phyloP scores from a whole-genome alignment of 1,140 invertebrate genomes.

The Trichogramma pretiosum region DNA sequence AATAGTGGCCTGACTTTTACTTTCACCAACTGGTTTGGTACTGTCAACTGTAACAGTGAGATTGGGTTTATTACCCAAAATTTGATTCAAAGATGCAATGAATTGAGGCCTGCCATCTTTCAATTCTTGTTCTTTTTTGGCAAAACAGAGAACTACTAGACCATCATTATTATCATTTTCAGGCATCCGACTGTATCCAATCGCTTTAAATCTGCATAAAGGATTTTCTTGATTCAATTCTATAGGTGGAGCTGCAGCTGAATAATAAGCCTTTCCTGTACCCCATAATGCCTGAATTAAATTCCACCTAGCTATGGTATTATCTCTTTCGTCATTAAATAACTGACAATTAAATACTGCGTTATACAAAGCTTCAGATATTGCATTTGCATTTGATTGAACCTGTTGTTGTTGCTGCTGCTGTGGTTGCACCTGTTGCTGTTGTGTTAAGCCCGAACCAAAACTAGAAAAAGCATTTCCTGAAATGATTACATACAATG shows the following conservation, averaged over 20 bases:
- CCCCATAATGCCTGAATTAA: constrained; percentile 91
- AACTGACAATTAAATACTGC: constrained; percentile 77
- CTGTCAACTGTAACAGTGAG: constrained; percentile 68
- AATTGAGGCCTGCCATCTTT: constrained; percentile 65
- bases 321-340: constrained; percentile 87
- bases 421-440: constrained; percentile 43
- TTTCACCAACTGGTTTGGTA: constrained; percentile 64
- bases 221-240: constrained; percentile 83
- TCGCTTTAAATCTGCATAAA: constrained; percentile 85
- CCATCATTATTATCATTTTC: constrained; percentile 78
- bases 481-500: too few species aligned
- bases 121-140: constrained; percentile 68
- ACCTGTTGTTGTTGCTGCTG: constrained; percentile 51
- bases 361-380: constrained; percentile 62
- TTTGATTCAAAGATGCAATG: constrained; percentile 54
- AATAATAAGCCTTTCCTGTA: constrained; percentile 72
- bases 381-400: constrained; percentile 49
- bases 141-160: constrained; percentile 72
- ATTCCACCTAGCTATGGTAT: constrained; percentile 87
- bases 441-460: constrained; percentile 46
- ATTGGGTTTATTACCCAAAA: constrained; percentile 78
- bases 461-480: constrained; percentile 25
- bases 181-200: constrained; percentile 79
- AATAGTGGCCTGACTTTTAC: constrained; percentile 68
- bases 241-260: constrained; percentile 59